These are phyloP conservation scores for Malurus leucopterus DNA, from an alignment of 2,797 vertebrate genomes.

Conservation along the genomic window DNA sequence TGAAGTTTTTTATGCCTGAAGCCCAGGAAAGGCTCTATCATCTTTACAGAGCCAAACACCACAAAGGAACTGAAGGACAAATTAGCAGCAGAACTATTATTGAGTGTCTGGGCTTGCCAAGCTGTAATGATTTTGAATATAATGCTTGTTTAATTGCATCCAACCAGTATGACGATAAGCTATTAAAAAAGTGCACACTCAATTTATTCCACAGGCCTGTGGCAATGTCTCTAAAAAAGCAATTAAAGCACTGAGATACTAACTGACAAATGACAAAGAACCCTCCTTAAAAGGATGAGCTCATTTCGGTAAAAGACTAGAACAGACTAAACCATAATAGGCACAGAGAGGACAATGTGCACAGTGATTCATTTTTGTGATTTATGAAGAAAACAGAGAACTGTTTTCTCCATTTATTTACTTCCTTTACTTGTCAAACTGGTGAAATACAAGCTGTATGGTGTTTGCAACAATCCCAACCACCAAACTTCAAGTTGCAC, in stretches of 20 bases:
- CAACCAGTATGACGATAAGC: neutral
- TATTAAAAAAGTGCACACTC: neutral
- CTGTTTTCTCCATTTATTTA: neutral
- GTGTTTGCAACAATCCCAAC: neutral
- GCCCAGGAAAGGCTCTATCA: neutral
- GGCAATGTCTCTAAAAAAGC: neutral
- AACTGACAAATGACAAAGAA: neutral
- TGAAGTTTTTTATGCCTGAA: neutral
- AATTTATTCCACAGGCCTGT: neutral
- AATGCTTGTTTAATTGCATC: neutral
- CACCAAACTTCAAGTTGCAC: neutral
- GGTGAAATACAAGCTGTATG: rapidly evolving
- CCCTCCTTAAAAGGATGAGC: neutral
- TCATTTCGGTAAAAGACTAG: neutral
- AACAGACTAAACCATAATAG: neutral
- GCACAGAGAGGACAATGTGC: neutral
- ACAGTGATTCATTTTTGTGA: neutral
- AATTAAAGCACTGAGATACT: neutral
- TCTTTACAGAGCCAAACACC: neutral
- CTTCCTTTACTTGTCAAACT: neutral
- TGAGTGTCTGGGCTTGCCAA: neutral
- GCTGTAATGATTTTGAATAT: neutral
- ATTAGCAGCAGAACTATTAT: neutral
- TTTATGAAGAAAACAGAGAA: neutral
- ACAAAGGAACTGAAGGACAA: neutral